Percentiles rank a stretch among this genome's conserved stretches.
phyloP scores from a whole-genome alignment of 2,113 vertebrate genomes.

The Barnardius zonarius region DNA sequence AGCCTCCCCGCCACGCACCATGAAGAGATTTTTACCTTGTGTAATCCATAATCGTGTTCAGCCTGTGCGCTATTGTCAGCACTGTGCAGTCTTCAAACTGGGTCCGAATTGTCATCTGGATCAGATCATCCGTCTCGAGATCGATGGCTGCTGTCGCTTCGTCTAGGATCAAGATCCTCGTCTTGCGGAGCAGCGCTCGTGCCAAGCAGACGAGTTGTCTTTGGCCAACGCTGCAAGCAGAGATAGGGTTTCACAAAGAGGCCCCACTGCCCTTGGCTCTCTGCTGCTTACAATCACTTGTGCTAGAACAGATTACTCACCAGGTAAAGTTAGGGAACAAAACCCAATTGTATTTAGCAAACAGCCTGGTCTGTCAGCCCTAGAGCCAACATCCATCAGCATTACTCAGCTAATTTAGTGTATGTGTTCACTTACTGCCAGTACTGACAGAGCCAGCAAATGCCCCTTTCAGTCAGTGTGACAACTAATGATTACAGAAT shows the following conservation, averaged over 20 bases:
- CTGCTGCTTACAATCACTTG: background rate
- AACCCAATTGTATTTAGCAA: background rate
- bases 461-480: background rate
- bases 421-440: background rate
- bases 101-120: constrained; percentile 92
- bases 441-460: background rate
- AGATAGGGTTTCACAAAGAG: background rate
- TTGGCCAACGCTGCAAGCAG: constrained; percentile 85
- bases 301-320: background rate
- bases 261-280: background rate
- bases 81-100: constrained; percentile 93
- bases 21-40: constrained; percentile 75
- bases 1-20: accelerated
- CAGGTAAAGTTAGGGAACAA: background rate
- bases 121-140: constrained; percentile 93
- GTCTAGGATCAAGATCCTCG: constrained; percentile 87
- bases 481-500: background rate
- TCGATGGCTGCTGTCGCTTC: constrained; percentile 95
- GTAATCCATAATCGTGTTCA: constrained; percentile 98
- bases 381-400: background rate
- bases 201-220: constrained; percentile 94
- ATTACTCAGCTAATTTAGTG: accelerated
- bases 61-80: constrained; percentile 94
- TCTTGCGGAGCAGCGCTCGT: constrained; percentile 92
- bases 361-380: background rate